Conservation (phyloP, 2,113 vertebrate genomes). For the Microcebus griseorufus region DNA sequence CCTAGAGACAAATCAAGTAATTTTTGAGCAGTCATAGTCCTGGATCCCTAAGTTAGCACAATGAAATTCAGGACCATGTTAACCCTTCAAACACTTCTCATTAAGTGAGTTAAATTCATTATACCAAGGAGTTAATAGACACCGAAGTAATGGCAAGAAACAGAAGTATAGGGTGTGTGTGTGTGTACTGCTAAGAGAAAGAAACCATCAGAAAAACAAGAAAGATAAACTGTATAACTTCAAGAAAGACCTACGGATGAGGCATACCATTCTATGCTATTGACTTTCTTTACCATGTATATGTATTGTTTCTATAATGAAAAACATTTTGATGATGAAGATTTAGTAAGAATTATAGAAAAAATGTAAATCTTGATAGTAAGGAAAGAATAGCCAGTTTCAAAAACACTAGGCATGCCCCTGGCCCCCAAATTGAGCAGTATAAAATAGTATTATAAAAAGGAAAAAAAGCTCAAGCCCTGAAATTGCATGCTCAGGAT, state of each 20-base stretch:
- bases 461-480: background rate
- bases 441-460: background rate
- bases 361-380: background rate
- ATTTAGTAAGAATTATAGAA: background rate
- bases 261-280: background rate
- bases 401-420: background rate
- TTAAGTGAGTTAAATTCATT: background rate
- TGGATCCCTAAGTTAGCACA: background rate
- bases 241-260: background rate
- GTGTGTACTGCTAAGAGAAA: background rate
- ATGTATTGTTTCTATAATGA: background rate
- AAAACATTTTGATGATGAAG: background rate
- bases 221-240: background rate
- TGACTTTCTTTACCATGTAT: background rate
- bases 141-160: background rate
- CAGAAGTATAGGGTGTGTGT: background rate
- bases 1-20: background rate
- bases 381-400: background rate
- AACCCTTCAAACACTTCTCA: background rate
- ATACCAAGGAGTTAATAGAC: background rate
- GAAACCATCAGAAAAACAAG: background rate
- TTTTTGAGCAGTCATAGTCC: background rate
- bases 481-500: background rate
- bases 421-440: background rate
- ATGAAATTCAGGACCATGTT: background rate